Evolutionary conservation across 2,888 invertebrate species (phyloP).

Genomic region (Papilio gigon): DNA sequence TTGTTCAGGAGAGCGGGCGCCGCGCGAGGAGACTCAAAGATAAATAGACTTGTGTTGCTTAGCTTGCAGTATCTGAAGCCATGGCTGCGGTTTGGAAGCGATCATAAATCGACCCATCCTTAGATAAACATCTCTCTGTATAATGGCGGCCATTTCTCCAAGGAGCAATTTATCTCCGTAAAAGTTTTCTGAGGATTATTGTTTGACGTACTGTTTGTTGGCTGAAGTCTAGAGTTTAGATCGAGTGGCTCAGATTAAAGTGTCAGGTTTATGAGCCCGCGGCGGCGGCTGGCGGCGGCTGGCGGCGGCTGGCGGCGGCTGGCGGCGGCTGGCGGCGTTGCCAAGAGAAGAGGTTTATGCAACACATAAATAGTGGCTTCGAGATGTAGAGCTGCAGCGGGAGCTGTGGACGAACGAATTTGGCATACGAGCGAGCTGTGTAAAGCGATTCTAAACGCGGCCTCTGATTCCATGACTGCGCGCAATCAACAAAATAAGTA

Average conservation of each 20-base stretch:
- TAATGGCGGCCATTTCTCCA: slow-evolving; percentile 30
- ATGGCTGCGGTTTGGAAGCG: slow-evolving; percentile 18
- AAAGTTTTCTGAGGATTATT: slow-evolving; percentile 18
- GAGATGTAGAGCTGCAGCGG: not conserved
- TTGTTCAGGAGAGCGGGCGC: slow-evolving; percentile 8
- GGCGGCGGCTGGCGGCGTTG: slow-evolving; percentile 9
- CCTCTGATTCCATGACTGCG: not conserved
- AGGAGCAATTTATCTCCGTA: slow-evolving; percentile 11
- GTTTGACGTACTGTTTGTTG: slow-evolving; percentile 15
- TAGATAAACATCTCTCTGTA: slow-evolving; percentile 33
- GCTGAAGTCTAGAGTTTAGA: slow-evolving; percentile 14
- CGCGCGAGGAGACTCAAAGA: not conserved
- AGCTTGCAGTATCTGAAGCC: slow-evolving; percentile 21
- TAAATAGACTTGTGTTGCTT: slow-evolving; percentile 31
- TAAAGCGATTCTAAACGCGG: not conserved
- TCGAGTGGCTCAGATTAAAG: slow-evolving; percentile 19
- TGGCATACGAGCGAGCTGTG: not conserved
- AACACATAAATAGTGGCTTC: slow-evolving; percentile 12
- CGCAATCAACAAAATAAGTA: not conserved
- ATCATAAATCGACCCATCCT: slow-evolving; percentile 26
- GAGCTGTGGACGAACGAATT: not conserved
- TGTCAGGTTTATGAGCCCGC: slow-evolving; percentile 14
- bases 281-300: no score
- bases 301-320: no score
- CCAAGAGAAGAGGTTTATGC: slow-evolving; percentile 19